These are phyloP conservation scores for Astreopora myriophthalma DNA, from an alignment of 64 coral and sea anemone genomes.

Conservation along the genomic window DNA sequence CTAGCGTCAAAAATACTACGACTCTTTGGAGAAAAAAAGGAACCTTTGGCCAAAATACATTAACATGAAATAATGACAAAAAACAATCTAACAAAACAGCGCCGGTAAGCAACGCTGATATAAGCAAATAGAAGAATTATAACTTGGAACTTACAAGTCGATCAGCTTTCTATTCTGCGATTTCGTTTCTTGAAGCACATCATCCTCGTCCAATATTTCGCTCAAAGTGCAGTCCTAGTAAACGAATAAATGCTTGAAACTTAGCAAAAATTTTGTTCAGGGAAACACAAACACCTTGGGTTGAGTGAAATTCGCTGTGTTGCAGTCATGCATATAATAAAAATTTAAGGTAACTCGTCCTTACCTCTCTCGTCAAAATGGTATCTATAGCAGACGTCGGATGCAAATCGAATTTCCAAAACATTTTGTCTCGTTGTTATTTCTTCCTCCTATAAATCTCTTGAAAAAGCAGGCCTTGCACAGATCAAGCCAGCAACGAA, in stretches of 20 bases:
- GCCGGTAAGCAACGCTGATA: background rate
- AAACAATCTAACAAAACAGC: background rate
- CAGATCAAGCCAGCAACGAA: conserved; percentile 54
- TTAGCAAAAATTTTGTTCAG: background rate
- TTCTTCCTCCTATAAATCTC: background rate
- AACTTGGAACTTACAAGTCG: conserved; percentile 89
- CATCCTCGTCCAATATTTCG: conserved; percentile 98
- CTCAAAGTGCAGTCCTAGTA: conserved; percentile 86
- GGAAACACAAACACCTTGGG: background rate
- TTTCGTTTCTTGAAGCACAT: conserved; percentile 97
- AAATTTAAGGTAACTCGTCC: background rate
- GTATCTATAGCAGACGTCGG: conserved; percentile 92
- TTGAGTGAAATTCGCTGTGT: background rate
- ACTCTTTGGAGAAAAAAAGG: background rate
- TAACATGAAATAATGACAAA: background rate
- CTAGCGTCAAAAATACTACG: background rate
- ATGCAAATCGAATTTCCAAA: conserved; percentile 99
- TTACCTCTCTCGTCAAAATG: conserved; percentile 94
- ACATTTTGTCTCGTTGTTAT: conserved; percentile 78
- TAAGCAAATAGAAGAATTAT: background rate
- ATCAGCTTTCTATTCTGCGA: conserved; percentile 99
- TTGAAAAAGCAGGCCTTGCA: conserved; percentile 38
- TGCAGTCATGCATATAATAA: background rate
- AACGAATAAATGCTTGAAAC: background rate
- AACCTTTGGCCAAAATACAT: background rate